These are phyloP conservation scores for Corythornis cristatus DNA, from an alignment of 2,113 vertebrate species.

Conservation along the genomic window DNA sequence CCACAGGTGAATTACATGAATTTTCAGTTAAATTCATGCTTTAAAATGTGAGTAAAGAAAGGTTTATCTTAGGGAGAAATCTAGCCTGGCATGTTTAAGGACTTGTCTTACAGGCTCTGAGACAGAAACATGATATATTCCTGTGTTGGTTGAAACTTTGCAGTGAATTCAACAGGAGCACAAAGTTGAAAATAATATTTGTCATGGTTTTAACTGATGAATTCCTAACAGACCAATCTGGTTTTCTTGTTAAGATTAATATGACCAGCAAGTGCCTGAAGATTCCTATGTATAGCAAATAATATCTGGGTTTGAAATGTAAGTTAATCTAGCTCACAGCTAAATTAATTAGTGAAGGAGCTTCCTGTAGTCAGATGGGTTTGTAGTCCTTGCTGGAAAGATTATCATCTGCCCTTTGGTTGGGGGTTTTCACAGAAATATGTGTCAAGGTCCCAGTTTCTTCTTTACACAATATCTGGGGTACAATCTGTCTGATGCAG, in stretches of 20 bases:
- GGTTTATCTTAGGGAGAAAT: background rate
- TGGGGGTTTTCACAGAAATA: background rate
- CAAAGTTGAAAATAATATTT: background rate
- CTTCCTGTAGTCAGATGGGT: background rate
- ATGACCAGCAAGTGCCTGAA: background rate
- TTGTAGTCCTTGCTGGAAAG: background rate
- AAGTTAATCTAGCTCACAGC: slow-evolving; percentile 23
- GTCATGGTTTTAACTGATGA: background rate
- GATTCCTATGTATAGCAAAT: background rate
- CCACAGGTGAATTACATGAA: background rate
- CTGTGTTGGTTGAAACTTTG: background rate
- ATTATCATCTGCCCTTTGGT: background rate
- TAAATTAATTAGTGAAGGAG: slow-evolving; percentile 23
- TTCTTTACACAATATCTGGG: background rate
- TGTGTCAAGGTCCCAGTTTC: background rate
- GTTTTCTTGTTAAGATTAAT: background rate
- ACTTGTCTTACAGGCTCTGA: background rate
- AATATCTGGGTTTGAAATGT: slow-evolving; percentile 14
- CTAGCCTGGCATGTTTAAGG: background rate
- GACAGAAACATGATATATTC: background rate
- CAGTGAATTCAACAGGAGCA: background rate
- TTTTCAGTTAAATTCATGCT: background rate
- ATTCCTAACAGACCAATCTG: background rate
- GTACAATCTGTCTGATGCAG: background rate
- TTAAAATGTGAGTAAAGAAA: background rate